phyloP scores from a whole-genome alignment of 2,888 invertebrate genomes.

The Epinotia ramella region DNA sequence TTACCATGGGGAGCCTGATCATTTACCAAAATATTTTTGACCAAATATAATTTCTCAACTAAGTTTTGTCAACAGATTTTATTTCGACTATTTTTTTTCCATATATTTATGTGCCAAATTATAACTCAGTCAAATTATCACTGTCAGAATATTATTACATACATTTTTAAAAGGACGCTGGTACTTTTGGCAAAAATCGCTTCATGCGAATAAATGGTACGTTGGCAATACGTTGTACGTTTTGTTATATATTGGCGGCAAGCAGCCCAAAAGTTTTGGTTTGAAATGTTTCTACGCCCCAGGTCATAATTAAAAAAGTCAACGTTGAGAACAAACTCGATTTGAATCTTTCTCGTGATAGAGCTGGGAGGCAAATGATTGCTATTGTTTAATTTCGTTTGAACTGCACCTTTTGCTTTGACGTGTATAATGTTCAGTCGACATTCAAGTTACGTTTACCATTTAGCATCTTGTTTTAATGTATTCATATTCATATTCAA shows the following conservation, averaged over 20 bases:
- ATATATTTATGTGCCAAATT: too few relatives aligned
- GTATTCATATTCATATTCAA: too few relatives aligned
- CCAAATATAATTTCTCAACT: not conserved
- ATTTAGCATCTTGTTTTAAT: not conserved
- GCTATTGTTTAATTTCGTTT: slow-evolving; percentile 19
- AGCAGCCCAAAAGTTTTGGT: not conserved
- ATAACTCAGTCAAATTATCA: too few relatives aligned
- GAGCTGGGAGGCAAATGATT: slow-evolving; percentile 4
- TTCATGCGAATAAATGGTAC: too few relatives aligned
- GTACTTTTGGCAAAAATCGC: too few relatives aligned
- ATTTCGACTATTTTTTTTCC: too few relatives aligned
- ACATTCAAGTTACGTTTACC: not conserved
- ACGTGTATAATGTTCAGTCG: not conserved
- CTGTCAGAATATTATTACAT: too few relatives aligned
- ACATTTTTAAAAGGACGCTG: too few relatives aligned
- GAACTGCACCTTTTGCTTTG: not conserved
- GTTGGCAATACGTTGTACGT: not conserved
- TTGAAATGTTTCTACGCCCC: not conserved
- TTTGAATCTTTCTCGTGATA: slow-evolving; percentile 6
- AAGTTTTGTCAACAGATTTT: too few relatives aligned
- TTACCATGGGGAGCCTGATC: too few relatives aligned
- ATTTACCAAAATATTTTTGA: too few relatives aligned
- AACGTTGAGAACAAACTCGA: slow-evolving; percentile 6
- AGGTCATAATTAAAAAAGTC: slow-evolving; percentile 23
- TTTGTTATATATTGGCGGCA: not conserved